Conservation (phyloP, 2,797 vertebrate genomes). For the Smutsia temminckii region DNA sequence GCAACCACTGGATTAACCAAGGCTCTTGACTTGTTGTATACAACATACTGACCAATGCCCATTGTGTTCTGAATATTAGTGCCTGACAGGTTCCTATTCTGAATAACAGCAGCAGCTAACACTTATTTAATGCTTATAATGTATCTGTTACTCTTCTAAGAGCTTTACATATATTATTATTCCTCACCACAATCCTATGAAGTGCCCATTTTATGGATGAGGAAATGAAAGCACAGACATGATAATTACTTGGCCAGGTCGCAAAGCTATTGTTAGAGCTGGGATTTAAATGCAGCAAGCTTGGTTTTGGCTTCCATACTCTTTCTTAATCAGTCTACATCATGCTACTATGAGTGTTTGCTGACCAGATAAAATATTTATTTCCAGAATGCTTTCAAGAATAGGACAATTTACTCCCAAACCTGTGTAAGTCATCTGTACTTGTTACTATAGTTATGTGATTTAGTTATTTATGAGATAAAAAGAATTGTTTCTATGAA, state of each 20-base stretch:
- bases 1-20: neutral
- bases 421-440: neutral
- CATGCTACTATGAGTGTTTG: neutral
- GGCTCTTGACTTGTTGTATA: neutral
- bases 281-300: neutral
- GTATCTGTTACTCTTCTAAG: neutral
- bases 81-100: neutral
- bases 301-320: neutral
- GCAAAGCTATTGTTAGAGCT: neutral
- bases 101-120: neutral
- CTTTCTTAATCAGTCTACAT: neutral
- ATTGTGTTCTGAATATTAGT: neutral
- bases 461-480: neutral
- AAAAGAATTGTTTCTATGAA: neutral
- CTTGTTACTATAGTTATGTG: neutral
- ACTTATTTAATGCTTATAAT: neutral
- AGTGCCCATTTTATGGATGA: neutral
- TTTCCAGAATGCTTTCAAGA: neutral
- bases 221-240: constrained; percentile 14
- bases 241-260: constrained; percentile 35
- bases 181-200: neutral
- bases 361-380: neutral
- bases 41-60: neutral
- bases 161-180: neutral
- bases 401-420: neutral